Evolutionary conservation across 2,888 invertebrate species (phyloP).

Genomic region (Brachylomia viminalis): DNA sequence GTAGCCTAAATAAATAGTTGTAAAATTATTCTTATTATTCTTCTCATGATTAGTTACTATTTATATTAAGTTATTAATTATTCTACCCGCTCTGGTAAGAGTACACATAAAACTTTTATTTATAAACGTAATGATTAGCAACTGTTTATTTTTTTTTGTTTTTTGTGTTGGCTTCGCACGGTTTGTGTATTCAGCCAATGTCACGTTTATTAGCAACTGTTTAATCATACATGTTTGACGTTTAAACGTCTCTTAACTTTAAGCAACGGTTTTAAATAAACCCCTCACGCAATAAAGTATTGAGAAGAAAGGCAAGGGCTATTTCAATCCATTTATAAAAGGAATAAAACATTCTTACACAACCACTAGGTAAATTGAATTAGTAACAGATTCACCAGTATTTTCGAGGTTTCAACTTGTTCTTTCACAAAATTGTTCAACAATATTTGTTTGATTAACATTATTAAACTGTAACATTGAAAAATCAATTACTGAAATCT

Average conservation of each 20-base stretch:
- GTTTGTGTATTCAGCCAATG: too few species aligned
- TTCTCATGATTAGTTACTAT: conserved; percentile 1
- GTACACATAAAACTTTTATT: neutral
- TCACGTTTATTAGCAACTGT: too few species aligned
- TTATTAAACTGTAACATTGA: neutral
- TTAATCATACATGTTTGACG: neutral
- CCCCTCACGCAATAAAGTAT: neutral
- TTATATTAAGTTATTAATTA: neutral
- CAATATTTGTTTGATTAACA: neutral
- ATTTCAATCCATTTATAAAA: conserved; percentile 4
- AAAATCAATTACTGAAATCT: neutral
- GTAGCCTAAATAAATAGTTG: neutral
- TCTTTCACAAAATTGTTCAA: neutral
- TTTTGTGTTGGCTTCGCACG: too few species aligned
- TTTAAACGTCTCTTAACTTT: neutral
- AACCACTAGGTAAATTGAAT: neutral
- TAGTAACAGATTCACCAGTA: neutral
- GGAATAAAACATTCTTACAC: neutral
- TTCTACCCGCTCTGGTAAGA: neutral
- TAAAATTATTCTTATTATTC: neutral
- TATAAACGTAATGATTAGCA: neutral
- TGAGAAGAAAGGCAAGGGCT: neutral
- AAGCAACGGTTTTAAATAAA: neutral
- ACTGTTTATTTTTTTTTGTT: too few species aligned
- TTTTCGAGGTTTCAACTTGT: neutral